Percentiles rank a stretch among this genome's conserved stretches.
Conservation (phyloP, 2,113 vertebrate species). For the Podiceps cristatus region DNA sequence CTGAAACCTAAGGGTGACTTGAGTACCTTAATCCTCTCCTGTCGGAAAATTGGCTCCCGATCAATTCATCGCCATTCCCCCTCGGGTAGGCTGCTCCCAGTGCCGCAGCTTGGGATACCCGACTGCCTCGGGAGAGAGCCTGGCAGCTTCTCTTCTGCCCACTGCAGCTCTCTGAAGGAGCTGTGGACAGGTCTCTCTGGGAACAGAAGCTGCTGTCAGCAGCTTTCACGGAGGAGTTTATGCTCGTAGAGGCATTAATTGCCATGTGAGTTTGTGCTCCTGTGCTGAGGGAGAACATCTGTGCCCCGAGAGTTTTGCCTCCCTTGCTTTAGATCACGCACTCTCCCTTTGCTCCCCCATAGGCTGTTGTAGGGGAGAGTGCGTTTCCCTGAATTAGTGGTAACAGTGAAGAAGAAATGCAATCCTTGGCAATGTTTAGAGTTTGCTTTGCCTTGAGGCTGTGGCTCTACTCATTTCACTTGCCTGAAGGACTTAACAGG, state of each 20-base stretch:
- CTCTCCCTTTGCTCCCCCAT: neutral
- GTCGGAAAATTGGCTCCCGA: neutral
- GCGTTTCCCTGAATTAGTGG: neutral
- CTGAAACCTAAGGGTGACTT: neutral
- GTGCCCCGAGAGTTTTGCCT: neutral
- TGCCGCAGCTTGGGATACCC: neutral
- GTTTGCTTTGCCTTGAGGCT: conserved; percentile 9
- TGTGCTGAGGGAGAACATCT: neutral
- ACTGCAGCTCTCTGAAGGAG: neutral
- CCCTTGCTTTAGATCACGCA: neutral
- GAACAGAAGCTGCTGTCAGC: neutral
- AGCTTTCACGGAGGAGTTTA: neutral
- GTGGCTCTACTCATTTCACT: neutral
- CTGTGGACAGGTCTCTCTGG: neutral
- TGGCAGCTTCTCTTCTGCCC: neutral
- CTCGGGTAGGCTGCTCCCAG: neutral
- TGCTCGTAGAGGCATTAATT: neutral
- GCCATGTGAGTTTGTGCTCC: conserved; percentile 1
- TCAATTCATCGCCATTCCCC: neutral
- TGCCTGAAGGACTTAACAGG: neutral
- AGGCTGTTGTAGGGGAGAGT: neutral
- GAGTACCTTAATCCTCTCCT: neutral
- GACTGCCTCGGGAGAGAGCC: neutral
- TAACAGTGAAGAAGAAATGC: neutral
- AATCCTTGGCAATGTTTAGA: neutral